Evolutionary conservation across 2,888 invertebrate genomes (phyloP).

Genomic region (Pyrrhosoma nymphula): DNA sequence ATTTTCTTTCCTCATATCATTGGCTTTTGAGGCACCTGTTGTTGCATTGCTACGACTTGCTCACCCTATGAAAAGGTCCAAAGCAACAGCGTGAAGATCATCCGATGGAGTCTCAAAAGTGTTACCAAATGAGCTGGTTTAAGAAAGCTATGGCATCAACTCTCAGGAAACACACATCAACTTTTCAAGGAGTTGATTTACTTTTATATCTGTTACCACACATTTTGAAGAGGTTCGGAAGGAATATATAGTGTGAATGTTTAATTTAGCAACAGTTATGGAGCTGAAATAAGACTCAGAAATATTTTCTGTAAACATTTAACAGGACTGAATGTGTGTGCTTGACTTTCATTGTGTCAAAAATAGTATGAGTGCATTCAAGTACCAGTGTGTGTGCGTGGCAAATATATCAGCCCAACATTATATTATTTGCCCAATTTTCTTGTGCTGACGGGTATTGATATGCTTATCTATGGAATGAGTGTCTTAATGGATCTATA

Average conservation of each 20-base stretch:
- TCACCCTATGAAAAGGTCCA: constrained; percentile 75
- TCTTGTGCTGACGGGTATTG: neutral
- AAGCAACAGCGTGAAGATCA: constrained; percentile 37
- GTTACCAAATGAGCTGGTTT: neutral
- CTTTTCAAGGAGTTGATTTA: neutral
- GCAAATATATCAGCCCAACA: neutral
- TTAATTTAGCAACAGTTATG: neutral
- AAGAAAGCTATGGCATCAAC: neutral
- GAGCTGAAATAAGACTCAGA: neutral
- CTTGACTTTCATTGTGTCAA: neutral
- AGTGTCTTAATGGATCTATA: neutral
- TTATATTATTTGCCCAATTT: neutral
- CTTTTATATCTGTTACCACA: neutral
- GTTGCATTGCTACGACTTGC: constrained; percentile 80
- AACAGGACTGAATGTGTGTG: neutral
- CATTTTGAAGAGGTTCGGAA: neutral
- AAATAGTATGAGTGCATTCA: neutral
- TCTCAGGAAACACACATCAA: neutral
- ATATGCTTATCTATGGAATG: neutral
- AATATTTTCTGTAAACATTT: neutral
- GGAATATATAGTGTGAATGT: neutral
- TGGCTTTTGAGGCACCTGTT: constrained; percentile 83
- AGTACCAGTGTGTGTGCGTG: neutral
- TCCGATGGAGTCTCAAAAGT: neutral
- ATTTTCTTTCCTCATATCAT: constrained; percentile 79